phyloP scores from a whole-genome alignment of 2,888 invertebrate genomes.

The Noctuana brunneofusca region DNA sequence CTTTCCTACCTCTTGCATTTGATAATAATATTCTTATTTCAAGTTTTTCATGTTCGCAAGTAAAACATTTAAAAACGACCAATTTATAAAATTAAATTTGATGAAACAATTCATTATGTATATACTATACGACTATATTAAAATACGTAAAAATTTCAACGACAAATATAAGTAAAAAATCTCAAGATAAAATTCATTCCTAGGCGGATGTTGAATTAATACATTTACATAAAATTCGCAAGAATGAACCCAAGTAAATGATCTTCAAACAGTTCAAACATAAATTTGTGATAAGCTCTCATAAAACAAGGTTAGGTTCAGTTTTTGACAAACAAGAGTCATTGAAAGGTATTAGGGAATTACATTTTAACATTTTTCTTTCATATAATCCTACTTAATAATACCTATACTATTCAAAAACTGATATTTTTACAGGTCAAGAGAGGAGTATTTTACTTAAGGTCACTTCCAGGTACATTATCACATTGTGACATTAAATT shows the following conservation, averaged over 20 bases:
- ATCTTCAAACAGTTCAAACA: not conserved
- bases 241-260: not conserved
- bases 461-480: constrained; percentile 13
- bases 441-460: constrained; percentile 6
- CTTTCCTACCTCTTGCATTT: too few relatives aligned
- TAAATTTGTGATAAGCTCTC: not conserved
- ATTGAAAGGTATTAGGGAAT: not conserved
- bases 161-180: constrained; percentile 23
- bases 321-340: not conserved
- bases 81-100: not conserved
- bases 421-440: not conserved
- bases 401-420: not conserved
- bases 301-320: not conserved
- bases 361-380: not conserved
- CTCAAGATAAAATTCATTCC: constrained; percentile 28
- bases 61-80: too few relatives aligned
- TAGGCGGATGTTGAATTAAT: constrained; percentile 29
- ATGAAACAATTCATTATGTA: constrained; percentile 11
- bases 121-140: constrained; percentile 17
- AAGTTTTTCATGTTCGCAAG: too few relatives aligned
- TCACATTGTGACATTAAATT: constrained; percentile 6
- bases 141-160: constrained; percentile 24
- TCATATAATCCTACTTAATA: not conserved
- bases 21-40: too few relatives aligned
- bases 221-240: not conserved